A percentile compares a stretch with the other conserved stretches of the same genome.
Evolutionary conservation across 2,797 vertebrate species (phyloP).

Genomic region (Podarcis lilfordi): DNA sequence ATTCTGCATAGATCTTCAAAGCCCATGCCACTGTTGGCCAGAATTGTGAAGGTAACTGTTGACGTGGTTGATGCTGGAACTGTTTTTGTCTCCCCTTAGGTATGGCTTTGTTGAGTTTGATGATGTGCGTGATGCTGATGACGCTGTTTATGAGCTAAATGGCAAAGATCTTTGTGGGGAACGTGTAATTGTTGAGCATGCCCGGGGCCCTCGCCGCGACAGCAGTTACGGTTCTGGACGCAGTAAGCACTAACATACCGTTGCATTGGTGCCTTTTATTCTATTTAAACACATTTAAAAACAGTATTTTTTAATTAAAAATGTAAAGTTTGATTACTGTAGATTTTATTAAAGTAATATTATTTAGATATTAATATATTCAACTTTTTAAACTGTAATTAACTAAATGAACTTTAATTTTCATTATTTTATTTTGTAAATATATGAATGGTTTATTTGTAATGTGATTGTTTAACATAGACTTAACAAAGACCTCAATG

Average conservation of each 20-base stretch:
- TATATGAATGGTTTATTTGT: conserved; percentile 83
- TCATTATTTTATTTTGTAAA: conserved; percentile 76
- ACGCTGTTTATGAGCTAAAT: conserved; percentile 96
- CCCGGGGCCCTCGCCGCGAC: conserved; percentile 92
- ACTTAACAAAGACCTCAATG: conserved; percentile 98
- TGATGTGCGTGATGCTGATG: conserved; percentile 94
- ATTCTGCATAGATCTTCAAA: background rate
- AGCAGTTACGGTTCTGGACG: conserved; percentile 88
- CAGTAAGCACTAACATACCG: conserved; percentile 86
- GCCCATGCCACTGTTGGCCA: background rate
- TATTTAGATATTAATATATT: conserved; percentile 68
- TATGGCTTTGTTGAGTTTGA: conserved; percentile 98
- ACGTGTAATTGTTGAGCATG: conserved; percentile 96
- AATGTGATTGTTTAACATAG: conserved; percentile 91
- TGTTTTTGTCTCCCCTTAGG: conserved; percentile 70
- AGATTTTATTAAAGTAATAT: conserved; percentile 53
- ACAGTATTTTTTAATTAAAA: conserved; percentile 49
- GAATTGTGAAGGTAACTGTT: background rate
- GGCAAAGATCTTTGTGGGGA: conserved; percentile 97
- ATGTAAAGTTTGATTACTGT: conserved; percentile 65
- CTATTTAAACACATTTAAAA: conserved; percentile 60
- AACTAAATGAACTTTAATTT: conserved; percentile 63
- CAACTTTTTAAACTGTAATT: conserved; percentile 55
- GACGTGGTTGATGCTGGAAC: conserved; percentile 2
- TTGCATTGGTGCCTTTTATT: conserved; percentile 62